These are phyloP conservation scores for Aplidium turbinatum DNA, from an alignment of 23 tunicate genomes.

Conservation along the genomic window DNA sequence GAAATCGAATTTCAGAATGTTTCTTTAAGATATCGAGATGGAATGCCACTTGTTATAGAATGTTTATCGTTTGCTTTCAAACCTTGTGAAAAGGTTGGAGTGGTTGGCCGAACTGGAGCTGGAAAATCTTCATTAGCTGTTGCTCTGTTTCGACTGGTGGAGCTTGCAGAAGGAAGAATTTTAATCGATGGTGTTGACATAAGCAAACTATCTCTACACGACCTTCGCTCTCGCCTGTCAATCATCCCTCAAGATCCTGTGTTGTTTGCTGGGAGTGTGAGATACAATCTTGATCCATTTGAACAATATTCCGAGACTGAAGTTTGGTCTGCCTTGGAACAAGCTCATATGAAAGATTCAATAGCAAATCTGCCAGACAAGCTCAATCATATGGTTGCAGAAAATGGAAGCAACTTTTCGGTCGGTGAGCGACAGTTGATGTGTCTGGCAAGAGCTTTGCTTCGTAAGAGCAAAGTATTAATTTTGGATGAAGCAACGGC, in stretches of 20 bases:
- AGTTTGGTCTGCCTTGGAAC: constrained; percentile 77
- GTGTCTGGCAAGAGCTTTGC: constrained; percentile 78
- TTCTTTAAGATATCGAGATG: constrained; percentile 74
- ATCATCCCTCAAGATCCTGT: constrained; percentile 95
- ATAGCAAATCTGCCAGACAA: constrained; percentile 45
- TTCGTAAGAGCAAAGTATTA: constrained; percentile 64
- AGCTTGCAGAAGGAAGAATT: constrained; percentile 49
- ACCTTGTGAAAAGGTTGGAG: constrained; percentile 75
- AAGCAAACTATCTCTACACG: constrained; percentile 18
- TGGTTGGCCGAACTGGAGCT: constrained; percentile 90
- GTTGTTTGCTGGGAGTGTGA: constrained; percentile 73
- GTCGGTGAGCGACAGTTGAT: constrained; percentile 81
- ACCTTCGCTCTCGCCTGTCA: constrained; percentile 60
- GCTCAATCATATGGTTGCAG: constrained; percentile 51
- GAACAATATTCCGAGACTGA: constrained; percentile 51
- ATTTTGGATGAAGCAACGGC: constrained; percentile 95
- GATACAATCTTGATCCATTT: constrained; percentile 85
- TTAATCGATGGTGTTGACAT: constrained; percentile 65
- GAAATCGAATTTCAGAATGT: constrained; percentile 57
- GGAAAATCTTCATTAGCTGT: constrained; percentile 90
- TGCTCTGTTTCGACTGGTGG: constrained; percentile 67
- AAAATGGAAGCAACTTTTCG: constrained; percentile 79
- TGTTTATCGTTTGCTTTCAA: constrained; percentile 53
- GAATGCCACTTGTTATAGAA: constrained; percentile 74
- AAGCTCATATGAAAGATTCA: constrained; percentile 62